Percentiles rank a stretch among this genome's conserved stretches.
Conservation (phyloP, 2,113 vertebrate species). For the Engystomops pustulosus region DNA sequence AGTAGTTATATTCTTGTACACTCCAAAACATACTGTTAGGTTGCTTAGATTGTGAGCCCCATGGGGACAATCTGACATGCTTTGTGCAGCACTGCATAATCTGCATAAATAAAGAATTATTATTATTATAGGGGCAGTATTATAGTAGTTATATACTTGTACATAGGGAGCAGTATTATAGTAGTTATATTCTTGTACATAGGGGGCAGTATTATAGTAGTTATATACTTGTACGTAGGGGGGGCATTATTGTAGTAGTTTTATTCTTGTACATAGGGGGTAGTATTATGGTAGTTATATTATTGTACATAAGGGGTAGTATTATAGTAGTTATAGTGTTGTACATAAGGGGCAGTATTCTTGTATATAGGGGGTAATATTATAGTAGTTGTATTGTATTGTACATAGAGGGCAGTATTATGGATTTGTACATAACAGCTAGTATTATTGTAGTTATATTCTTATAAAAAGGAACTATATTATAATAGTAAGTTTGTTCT, state of each 20-base stretch:
- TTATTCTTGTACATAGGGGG: no score
- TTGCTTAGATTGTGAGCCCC: no score
- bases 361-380: neutral
- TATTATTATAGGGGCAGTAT: neutral
- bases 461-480: neutral
- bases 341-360: neutral
- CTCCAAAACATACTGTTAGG: no score
- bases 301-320: neutral
- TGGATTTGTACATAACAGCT: no score
- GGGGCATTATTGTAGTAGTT: no score
- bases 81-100: no score
- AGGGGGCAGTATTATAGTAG: no score
- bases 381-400: neutral
- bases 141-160: conserved; percentile 11
- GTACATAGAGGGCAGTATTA: neutral
- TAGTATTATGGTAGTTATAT: no score
- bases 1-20: conserved; percentile 3
- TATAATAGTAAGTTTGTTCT: neutral
- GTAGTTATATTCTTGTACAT: neutral
- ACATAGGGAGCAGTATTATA: neutral
- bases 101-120: no score
- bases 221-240: no score
- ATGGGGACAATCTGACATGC: no score
- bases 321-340: conserved; percentile 1
- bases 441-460: conserved; percentile 7